A percentile compares a stretch with the other conserved stretches of the same genome.
phyloP scores from a whole-genome alignment of 2,113 vertebrate genomes.

The Nyctereutes procyonoides region DNA sequence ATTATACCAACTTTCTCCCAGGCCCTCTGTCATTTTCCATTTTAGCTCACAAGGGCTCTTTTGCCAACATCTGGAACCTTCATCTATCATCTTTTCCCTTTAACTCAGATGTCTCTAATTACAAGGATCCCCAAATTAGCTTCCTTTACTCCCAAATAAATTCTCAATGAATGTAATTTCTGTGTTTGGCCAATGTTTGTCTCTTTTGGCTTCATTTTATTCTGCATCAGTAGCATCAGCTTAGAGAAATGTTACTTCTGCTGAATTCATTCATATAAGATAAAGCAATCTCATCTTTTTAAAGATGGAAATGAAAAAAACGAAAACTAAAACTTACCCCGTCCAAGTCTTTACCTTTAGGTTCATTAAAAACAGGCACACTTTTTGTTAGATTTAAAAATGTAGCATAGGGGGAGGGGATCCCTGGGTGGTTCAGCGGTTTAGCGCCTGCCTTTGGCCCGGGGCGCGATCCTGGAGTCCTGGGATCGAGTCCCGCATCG shows the following conservation, averaged over 20 bases:
- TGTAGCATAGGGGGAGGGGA: no score
- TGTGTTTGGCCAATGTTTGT: background rate
- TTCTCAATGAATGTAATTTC: background rate
- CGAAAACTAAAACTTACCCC: background rate
- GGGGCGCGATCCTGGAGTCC: no score
- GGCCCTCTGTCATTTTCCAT: background rate
- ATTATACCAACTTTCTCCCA: background rate
- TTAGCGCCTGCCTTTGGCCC: no score
- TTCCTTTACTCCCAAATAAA: background rate
- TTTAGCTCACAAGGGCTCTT: background rate
- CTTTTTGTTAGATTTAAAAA: background rate
- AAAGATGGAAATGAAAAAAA: conserved; percentile 48
- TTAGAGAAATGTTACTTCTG: conserved; percentile 27
- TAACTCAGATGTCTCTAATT: background rate
- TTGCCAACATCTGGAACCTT: background rate
- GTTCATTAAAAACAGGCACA: background rate
- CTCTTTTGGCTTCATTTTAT: conserved; percentile 6
- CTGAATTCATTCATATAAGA: background rate
- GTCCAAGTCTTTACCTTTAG: background rate
- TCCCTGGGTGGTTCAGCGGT: no score
- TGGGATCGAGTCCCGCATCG: no score
- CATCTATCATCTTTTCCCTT: background rate
- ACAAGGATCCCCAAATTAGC: background rate
- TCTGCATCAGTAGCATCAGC: background rate
- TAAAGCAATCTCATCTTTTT: background rate